Conservation (phyloP, 2,888 invertebrate species). For the Temnothorax rugatulus region DNA sequence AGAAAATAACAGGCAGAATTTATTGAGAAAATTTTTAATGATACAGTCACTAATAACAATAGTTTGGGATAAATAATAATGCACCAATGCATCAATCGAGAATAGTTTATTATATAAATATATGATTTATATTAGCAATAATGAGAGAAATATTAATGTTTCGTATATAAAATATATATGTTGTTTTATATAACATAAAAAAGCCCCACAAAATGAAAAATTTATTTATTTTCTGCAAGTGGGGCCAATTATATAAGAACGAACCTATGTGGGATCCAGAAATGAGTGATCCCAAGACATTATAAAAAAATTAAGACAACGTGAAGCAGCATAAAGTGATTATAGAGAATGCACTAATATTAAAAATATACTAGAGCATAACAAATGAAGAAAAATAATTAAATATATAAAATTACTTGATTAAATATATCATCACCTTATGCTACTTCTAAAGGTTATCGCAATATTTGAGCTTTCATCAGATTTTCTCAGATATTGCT, state of each 20-base stretch:
- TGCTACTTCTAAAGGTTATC: constrained; percentile 80
- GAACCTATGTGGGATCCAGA: constrained; percentile 82
- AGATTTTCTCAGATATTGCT: constrained; percentile 67
- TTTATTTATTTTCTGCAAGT: constrained; percentile 77
- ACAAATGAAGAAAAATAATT: constrained; percentile 64
- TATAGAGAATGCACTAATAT: constrained; percentile 6
- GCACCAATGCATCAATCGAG: constrained; percentile 82
- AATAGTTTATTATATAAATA: constrained; percentile 82
- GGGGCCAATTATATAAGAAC: constrained; percentile 69
- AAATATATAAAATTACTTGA: constrained; percentile 64
- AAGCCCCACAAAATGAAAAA: constrained; percentile 77
- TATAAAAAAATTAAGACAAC: constrained; percentile 83
- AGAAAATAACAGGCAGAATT: constrained; percentile 72
- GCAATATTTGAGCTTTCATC: constrained; percentile 68
- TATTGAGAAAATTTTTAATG: constrained; percentile 67
- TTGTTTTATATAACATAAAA: constrained; percentile 69
- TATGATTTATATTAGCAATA: constrained; percentile 68
- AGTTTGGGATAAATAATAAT: constrained; percentile 83
- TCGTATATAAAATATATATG: constrained; percentile 61
- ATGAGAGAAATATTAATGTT: constrained; percentile 59
- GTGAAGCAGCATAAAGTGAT: constrained; percentile 84
- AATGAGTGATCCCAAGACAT: constrained; percentile 84
- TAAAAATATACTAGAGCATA: not conserved
- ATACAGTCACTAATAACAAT: constrained; percentile 74
- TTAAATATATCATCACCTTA: constrained; percentile 77